A percentile compares a stretch with the other conserved stretches of the same genome.
Evolutionary conservation across 2,888 invertebrate species (phyloP).

Genomic region (Tiliacea citrago): DNA sequence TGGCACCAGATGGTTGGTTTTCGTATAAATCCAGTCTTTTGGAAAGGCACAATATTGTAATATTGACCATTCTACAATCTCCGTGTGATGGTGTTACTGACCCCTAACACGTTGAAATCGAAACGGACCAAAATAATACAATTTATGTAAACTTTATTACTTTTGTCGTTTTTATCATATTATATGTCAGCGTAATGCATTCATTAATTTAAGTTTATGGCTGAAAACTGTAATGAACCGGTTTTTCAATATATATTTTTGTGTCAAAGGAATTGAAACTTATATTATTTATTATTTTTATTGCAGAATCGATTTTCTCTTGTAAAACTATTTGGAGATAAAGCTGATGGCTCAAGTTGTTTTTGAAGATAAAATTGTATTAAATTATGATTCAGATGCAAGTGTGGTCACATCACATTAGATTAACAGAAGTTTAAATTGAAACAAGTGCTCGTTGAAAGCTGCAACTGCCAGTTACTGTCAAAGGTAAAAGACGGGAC

Average conservation of each 20-base stretch:
- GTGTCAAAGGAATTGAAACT: constrained; percentile 24
- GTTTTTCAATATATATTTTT: constrained; percentile 21
- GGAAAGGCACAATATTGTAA: constrained; percentile 12
- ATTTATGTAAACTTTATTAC: constrained; percentile 55
- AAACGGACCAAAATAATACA: constrained; percentile 50
- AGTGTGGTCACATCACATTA: constrained; percentile 6
- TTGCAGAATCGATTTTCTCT: constrained; percentile 4
- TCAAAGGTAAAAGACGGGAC: background rate
- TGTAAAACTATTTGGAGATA: constrained; percentile 61
- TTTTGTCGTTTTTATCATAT: constrained; percentile 21
- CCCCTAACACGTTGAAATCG: constrained; percentile 32
- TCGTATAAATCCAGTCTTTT: constrained; percentile 18
- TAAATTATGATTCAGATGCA: constrained; percentile 47
- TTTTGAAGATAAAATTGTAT: constrained; percentile 69
- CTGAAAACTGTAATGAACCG: constrained; percentile 57
- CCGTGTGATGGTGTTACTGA: constrained; percentile 25
- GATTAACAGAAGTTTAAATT: constrained; percentile 11
- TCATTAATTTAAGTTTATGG: constrained; percentile 51
- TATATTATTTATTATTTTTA: constrained; percentile 15
- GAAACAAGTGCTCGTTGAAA: background rate
- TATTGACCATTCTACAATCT: constrained; percentile 10
- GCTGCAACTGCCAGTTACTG: too few species aligned
- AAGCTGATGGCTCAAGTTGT: constrained; percentile 73
- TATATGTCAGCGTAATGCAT: constrained; percentile 37
- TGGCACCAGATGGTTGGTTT: constrained; percentile 44